Evolutionary conservation across 2,888 invertebrate genomes (phyloP).

Genomic region (Vannuccia rotundouncinata): DNA sequence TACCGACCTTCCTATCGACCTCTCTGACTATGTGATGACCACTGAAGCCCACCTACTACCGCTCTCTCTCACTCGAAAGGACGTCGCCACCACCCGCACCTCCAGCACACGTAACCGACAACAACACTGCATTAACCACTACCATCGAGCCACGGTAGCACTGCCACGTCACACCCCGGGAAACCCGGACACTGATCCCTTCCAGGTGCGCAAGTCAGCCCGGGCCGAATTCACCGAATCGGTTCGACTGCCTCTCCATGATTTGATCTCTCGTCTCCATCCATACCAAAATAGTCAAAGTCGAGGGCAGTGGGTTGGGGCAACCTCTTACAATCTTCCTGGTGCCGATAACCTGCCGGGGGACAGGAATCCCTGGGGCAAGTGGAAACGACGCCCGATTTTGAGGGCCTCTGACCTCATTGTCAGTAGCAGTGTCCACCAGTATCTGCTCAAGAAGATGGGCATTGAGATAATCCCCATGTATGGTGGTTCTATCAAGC

Average conservation of each 20-base stretch:
- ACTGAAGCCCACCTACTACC: constrained; percentile 89
- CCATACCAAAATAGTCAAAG: too few species aligned
- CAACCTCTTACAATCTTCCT: too few species aligned
- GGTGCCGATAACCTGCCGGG: neutral
- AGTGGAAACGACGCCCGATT: neutral
- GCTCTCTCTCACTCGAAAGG: constrained; percentile 59
- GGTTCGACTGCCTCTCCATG: neutral
- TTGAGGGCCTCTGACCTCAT: constrained; percentile 59
- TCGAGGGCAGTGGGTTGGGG: too few species aligned
- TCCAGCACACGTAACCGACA: too few species aligned
- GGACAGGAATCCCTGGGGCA: neutral
- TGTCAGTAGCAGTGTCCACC: constrained; percentile 77
- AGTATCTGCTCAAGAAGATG: constrained; percentile 80
- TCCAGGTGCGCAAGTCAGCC: neutral
- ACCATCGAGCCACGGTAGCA: neutral
- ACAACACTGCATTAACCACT: neutral
- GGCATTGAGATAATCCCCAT: constrained; percentile 83
- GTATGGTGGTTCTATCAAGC: constrained; percentile 80
- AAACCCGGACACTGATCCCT: too few species aligned
- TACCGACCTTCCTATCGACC: constrained; percentile 66
- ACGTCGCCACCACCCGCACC: neutral
- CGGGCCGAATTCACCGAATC: neutral
- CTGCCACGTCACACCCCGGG: too few species aligned
- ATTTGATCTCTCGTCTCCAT: neutral
- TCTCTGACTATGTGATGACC: constrained; percentile 59